phyloP scores from a whole-genome alignment of 2,113 vertebrate genomes.

The Benitochromis conjunctus region DNA sequence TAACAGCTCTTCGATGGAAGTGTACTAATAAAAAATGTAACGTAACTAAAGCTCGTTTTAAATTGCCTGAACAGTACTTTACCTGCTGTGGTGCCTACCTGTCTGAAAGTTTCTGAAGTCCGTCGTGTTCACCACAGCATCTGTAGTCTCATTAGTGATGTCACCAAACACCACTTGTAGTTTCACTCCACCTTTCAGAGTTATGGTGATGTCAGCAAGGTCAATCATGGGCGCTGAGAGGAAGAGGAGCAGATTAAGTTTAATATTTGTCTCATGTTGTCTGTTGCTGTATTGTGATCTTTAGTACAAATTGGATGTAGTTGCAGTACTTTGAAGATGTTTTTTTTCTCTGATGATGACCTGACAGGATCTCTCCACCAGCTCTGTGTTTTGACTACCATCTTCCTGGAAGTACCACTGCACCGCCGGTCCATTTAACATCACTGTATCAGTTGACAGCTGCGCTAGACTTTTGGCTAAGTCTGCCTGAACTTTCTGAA shows the following conservation, averaged over 20 bases:
- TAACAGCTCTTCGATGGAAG: not conserved
- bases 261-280: not conserved
- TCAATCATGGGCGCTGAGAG: slow-evolving; percentile 9
- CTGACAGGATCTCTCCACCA: slow-evolving; percentile 15
- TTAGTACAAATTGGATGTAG: not conserved
- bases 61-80: not conserved
- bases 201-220: slow-evolving; percentile 40
- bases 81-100: not conserved
- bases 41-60: not conserved
- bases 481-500: not conserved
- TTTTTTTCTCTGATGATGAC: slow-evolving; percentile 31
- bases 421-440: slow-evolving; percentile 44
- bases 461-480: rapidly evolving
- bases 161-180: slow-evolving; percentile 63
- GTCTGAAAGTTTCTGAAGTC: slow-evolving; percentile 42
- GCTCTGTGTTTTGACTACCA: not conserved
- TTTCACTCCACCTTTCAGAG: slow-evolving; percentile 11
- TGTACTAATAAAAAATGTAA: not conserved
- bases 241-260: not conserved
- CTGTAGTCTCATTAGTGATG: slow-evolving; percentile 66
- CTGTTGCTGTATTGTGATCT: not conserved
- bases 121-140: slow-evolving; percentile 69
- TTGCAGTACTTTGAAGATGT: not conserved
- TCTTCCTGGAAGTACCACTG: slow-evolving; percentile 42
- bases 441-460: not conserved